Base-by-base conservation (phyloP, 2,113 vertebrate species). In the Tychaedon coryphoeus region DNA sequence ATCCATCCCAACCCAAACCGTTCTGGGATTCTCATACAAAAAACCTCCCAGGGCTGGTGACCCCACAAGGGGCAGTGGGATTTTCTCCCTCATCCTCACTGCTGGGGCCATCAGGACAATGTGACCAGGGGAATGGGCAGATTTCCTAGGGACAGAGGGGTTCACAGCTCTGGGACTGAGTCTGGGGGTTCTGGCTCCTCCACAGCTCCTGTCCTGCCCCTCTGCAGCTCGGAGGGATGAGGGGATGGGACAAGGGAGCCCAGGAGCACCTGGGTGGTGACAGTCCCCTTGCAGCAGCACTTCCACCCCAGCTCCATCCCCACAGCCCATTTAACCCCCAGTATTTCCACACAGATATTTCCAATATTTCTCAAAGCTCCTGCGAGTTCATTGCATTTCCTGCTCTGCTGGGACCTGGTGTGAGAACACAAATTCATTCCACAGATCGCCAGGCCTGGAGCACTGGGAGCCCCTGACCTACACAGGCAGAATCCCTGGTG, bases 51-150 rank as follows among this genome's bases (percentile, higher is more conserved):
- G 19, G 11, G 45, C 12, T 29, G 12, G 23, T 8, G 53, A 33
- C 43, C 40, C 47, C 28, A 3, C 18, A 2, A 64, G 17, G 61
- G 11, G 2, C 8, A 5, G 8, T 5, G 6, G 29, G 58, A 28
- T 71, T 88, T 67, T 40, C 25, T 9, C 25, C 8, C 19, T 12
- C 33, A 1, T 17, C 17, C 56, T 47, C 42, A 4, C 9, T 58
- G n/a, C 72, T 22, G 53, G 12, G 19, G 34, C 62, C 69, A 31
- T 12, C 26, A 12, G 29, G 61, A 36, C 5, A 25, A 23, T 10
- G 0, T 4, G 47, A 48, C 5, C 23, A 8, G 13, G 40, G 24
- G 31, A 48, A 6, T 0, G 1, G 2, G 22, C 43, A 22, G 18
- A 16, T 51, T 45, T 11, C 45, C 61, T 1, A 10, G 20, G 38